Conservation (phyloP, 2,113 vertebrate species). For the Nyctereutes procyonoides region DNA sequence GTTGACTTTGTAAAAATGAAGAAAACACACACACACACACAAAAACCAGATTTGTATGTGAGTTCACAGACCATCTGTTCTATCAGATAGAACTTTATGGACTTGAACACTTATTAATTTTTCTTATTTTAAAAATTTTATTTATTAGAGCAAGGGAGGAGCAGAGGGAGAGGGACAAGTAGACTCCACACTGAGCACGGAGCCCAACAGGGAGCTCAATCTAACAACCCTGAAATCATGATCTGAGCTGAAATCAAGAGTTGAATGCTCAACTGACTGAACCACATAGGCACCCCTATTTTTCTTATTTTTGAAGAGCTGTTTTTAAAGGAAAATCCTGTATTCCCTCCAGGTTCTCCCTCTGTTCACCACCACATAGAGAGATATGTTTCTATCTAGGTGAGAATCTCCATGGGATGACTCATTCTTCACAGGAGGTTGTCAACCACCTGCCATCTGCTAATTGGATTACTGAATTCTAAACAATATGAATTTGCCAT, state of each 20-base stretch:
- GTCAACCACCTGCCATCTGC: not conserved
- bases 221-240: not conserved
- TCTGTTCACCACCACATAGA: not conserved
- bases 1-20: not conserved
- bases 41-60: not conserved
- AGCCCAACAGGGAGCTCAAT: not conserved
- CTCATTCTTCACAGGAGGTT: constrained; percentile 40
- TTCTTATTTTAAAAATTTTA: not conserved
- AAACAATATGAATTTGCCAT: not conserved
- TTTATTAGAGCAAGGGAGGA: not conserved
- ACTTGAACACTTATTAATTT: not conserved
- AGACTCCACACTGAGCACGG: not conserved
- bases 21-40: not conserved
- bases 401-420: not conserved
- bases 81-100: not conserved
- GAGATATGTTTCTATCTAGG: not conserved
- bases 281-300: not conserved
- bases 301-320: not conserved
- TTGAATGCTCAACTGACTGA: not conserved
- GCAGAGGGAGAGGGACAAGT: not conserved
- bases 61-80: not conserved
- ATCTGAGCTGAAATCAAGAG: not conserved
- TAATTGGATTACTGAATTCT: not conserved
- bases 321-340: constrained; percentile 44
- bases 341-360: not conserved